Conservation (phyloP, 2,888 invertebrate species). For the Melinopterus prodromus region DNA sequence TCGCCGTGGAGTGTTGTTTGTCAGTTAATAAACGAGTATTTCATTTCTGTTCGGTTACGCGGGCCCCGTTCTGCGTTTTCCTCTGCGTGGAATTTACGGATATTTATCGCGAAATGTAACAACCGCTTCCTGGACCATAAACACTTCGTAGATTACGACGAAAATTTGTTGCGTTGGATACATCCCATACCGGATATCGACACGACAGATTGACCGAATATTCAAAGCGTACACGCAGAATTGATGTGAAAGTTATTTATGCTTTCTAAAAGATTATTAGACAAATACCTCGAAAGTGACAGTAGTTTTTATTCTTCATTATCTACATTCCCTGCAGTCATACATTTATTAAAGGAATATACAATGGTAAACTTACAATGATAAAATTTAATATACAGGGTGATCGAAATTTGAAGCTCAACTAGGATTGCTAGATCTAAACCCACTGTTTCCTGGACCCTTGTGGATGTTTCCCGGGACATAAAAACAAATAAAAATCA, state of each 20-base stretch:
- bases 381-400: no score
- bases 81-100: neutral
- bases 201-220: neutral
- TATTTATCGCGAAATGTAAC: neutral
- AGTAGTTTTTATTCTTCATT: no score
- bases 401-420: no score
- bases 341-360: no score
- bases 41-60: neutral
- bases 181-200: neutral
- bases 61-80: neutral
- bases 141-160: neutral
- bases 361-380: no score
- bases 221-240: neutral
- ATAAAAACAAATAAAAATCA: no score
- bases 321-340: no score
- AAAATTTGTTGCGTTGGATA: neutral
- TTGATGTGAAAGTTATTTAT: neutral
- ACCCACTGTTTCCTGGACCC: no score
- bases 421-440: no score
- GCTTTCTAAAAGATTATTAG: neutral
- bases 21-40: conserved; percentile 4
- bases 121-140: neutral
- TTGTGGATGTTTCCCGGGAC: no score
- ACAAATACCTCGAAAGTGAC: no score
- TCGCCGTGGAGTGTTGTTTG: neutral